These are phyloP conservation scores for Pseudomugil gertrudae DNA, from an alignment of 2,797 vertebrate species.

Conservation along the genomic window DNA sequence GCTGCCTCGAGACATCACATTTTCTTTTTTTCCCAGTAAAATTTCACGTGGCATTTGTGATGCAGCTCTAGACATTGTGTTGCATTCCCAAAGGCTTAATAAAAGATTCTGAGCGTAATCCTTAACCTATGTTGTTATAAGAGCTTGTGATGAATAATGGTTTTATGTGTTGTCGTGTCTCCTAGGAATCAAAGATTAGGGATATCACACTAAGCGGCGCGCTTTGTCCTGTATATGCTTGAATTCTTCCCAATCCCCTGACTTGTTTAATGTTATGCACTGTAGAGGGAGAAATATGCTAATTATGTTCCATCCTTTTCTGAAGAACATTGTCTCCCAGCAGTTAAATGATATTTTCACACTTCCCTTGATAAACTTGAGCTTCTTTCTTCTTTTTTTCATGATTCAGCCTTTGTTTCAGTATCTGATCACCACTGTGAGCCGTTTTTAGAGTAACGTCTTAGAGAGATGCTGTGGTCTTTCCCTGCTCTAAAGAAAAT, in stretches of 20 bases:
- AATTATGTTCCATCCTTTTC: not conserved
- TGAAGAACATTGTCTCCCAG: not conserved
- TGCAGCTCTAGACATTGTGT: not conserved
- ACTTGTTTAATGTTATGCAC: not conserved
- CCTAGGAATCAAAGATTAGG: not conserved
- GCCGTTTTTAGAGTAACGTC: not conserved
- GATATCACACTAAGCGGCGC: not conserved
- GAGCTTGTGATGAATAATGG: not conserved
- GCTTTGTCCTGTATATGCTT: not conserved
- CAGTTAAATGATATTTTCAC: not conserved
- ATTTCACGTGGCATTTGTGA: not conserved
- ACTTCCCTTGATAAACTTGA: not conserved
- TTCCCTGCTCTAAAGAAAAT: constrained; percentile 5
- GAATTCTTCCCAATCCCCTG: not conserved
- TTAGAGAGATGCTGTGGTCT: not conserved
- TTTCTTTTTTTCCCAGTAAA: not conserved
- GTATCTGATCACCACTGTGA: not conserved
- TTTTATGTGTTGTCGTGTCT: not conserved
- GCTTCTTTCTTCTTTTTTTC: too few species aligned
- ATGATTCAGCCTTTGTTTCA: not conserved
- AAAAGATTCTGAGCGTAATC: not conserved
- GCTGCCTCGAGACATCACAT: not conserved
- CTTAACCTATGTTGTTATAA: not conserved
- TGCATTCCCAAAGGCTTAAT: not conserved
- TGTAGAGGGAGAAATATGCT: not conserved